A percentile compares a stretch with the other conserved stretches of the same genome.
Conservation (phyloP, 2,113 vertebrate species). For the Erythrocercus mccallii region DNA sequence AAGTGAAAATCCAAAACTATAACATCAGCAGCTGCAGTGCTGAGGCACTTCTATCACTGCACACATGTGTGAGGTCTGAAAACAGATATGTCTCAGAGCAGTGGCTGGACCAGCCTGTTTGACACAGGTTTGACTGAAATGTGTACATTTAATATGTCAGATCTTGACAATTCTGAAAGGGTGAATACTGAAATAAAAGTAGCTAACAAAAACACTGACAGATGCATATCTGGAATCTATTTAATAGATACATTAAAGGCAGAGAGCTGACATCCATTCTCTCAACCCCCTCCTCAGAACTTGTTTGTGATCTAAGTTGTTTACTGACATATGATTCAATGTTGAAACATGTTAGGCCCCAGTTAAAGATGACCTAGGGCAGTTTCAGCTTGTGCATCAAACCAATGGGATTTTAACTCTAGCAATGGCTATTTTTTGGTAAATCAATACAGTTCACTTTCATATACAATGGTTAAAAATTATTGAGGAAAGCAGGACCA, state of each 20-base stretch:
- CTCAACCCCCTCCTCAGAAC: neutral
- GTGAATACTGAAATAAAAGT: neutral
- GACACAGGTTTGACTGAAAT: neutral
- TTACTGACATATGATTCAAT: slow-evolving; percentile 15
- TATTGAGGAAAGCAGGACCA: neutral
- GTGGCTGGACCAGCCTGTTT: neutral
- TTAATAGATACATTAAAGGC: neutral
- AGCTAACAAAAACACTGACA: neutral
- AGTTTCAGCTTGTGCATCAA: slow-evolving; percentile 17
- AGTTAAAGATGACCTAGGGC: slow-evolving; percentile 12
- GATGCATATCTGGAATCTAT: neutral
- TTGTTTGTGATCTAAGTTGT: neutral
- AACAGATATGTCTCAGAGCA: neutral
- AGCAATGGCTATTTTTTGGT: neutral
- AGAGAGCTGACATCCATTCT: neutral
- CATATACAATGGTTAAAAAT: neutral
- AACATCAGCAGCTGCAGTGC: neutral
- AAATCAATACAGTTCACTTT: slow-evolving; percentile 1
- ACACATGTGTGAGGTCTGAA: neutral
- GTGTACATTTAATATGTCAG: neutral
- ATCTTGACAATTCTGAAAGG: neutral
- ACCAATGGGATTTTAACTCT: neutral
- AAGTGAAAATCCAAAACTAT: neutral
- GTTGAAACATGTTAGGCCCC: neutral
- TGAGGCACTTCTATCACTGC: neutral